Evolutionary conservation across 2,888 invertebrate species (phyloP).

Genomic region (Limulus polyphemus): DNA sequence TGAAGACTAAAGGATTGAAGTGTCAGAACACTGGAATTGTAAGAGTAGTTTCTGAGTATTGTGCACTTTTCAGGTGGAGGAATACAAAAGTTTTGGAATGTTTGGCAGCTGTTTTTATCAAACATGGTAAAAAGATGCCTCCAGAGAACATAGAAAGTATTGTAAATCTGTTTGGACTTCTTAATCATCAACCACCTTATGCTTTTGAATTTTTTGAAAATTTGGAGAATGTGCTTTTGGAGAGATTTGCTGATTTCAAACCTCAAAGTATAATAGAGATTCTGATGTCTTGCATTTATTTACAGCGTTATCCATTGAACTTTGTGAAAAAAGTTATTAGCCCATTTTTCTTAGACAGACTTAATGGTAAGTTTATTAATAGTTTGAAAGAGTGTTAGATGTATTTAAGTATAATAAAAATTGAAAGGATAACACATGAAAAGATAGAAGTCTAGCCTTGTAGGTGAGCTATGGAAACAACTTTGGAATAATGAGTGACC

Average conservation of each 20-base stretch:
- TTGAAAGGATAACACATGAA: no score
- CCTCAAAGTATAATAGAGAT: conserved; percentile 48
- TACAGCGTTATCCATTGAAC: conserved; percentile 48
- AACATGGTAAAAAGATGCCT: conserved; percentile 41
- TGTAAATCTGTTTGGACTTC: conserved; percentile 48
- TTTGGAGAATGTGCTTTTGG: conserved; percentile 44
- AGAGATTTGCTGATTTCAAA: conserved; percentile 47
- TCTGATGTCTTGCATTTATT: conserved; percentile 50
- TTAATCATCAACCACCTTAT: conserved; percentile 46
- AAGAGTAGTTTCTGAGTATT: neutral
- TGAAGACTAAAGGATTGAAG: conserved; percentile 43
- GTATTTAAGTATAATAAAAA: no score
- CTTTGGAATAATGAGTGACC: no score
- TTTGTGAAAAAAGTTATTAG: conserved; percentile 49
- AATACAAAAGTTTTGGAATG: neutral
- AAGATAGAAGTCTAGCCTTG: no score
- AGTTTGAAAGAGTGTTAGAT: neutral
- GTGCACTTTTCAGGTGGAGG: neutral
- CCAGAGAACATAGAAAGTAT: conserved; percentile 46
- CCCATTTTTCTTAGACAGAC: conserved; percentile 47
- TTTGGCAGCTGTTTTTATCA: conserved; percentile 37
- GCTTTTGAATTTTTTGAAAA: conserved; percentile 45
- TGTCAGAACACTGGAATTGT: neutral
- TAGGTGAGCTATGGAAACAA: no score
- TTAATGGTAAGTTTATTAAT: conserved; percentile 37